These are phyloP conservation scores for Pseudonaja textilis DNA, from an alignment of 2,113 vertebrate species.

Conservation along the genomic window DNA sequence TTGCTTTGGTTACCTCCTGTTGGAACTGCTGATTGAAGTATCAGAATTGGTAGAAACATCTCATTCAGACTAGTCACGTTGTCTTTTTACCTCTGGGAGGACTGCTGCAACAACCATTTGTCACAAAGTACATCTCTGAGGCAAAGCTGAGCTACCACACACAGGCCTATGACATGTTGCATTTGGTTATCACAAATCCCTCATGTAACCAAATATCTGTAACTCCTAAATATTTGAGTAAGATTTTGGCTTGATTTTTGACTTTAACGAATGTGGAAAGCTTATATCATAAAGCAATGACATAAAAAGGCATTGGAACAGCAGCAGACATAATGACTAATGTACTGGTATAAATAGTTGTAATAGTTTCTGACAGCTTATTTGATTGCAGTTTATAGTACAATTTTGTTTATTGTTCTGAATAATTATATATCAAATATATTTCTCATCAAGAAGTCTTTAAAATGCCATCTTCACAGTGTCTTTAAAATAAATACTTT, in stretches of 20 bases:
- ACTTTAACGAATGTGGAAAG: constrained; percentile 36
- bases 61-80: not conserved
- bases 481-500: constrained; percentile 20
- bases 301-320: constrained; percentile 41
- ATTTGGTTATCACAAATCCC: not conserved
- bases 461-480: constrained; percentile 42
- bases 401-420: constrained; percentile 48
- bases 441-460: constrained; percentile 49
- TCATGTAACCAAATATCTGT: not conserved
- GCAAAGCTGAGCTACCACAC: not conserved
- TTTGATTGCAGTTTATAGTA: constrained; percentile 37
- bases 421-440: constrained; percentile 25
- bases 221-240: not conserved
- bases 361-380: constrained; percentile 41
- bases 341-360: constrained; percentile 40
- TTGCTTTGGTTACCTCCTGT: not conserved
- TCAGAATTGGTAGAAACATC: not conserved
- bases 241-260: not conserved
- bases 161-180: not conserved
- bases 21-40: not conserved
- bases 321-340: constrained; percentile 38
- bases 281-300: constrained; percentile 42
- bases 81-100: not conserved
- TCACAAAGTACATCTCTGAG: not conserved
- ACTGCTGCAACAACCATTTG: not conserved